Evolutionary conservation across 1,140 invertebrate genomes (phyloP).

Genomic region (Hyles euphorbiae): DNA sequence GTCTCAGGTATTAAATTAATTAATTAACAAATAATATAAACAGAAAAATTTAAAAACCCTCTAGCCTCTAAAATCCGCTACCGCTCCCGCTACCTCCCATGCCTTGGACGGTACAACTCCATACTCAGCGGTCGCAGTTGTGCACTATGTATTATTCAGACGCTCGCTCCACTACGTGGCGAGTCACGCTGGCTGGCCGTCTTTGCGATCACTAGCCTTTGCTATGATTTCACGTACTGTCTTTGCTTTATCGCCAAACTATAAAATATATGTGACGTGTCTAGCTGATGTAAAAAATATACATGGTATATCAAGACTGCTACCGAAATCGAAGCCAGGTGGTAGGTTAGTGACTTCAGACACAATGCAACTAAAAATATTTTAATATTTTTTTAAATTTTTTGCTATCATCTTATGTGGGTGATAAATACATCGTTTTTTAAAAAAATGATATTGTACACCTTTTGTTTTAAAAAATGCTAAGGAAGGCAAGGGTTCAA

Average conservation of each 20-base stretch:
- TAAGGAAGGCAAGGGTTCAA: too few relatives aligned
- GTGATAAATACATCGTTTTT: too few relatives aligned
- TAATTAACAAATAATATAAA: not conserved
- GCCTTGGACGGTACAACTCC: slow-evolving; percentile 4
- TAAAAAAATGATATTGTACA: too few relatives aligned
- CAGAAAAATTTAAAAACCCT: not conserved
- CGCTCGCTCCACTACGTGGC: slow-evolving; percentile 21
- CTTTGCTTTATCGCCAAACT: not conserved
- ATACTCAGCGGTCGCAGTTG: slow-evolving; percentile 34
- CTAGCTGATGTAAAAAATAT: too few relatives aligned
- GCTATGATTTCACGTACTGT: slow-evolving; percentile 11
- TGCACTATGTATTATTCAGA: slow-evolving; percentile 52
- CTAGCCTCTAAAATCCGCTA: slow-evolving; percentile 1
- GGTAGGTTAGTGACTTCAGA: too few relatives aligned
- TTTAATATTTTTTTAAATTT: too few relatives aligned
- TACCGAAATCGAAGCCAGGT: too few relatives aligned
- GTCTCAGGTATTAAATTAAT: not conserved
- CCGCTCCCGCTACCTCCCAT: slow-evolving; percentile 12
- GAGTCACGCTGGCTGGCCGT: slow-evolving; percentile 9
- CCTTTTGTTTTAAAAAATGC: too few relatives aligned
- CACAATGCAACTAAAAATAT: too few relatives aligned
- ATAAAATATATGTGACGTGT: too few relatives aligned
- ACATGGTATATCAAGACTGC: too few relatives aligned
- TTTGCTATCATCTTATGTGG: too few relatives aligned
- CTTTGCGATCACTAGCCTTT: slow-evolving; percentile 13